Conservation (phyloP, 2,113 vertebrate genomes). For the Pangasianodon hypophthalmus region DNA sequence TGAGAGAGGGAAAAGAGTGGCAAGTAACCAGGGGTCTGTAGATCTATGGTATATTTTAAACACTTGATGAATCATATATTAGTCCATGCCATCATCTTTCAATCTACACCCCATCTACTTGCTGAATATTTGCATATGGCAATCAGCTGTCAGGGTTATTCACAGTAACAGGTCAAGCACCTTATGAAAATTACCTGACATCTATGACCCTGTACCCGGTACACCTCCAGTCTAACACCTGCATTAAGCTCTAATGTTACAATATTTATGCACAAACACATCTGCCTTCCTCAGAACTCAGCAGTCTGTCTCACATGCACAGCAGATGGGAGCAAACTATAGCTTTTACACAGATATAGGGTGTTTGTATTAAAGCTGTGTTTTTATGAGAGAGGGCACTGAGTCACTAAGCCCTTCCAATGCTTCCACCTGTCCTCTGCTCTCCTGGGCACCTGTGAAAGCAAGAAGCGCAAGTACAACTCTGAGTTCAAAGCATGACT, state of each 20-base stretch:
- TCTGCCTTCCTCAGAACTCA: conserved; percentile 52
- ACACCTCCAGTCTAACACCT: conserved; percentile 51
- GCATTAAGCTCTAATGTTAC: conserved; percentile 55
- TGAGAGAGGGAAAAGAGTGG: background rate
- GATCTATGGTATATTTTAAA: background rate
- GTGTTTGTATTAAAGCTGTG: conserved; percentile 50
- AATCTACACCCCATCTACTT: background rate
- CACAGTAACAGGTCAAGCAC: conserved; percentile 39
- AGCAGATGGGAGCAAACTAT: conserved; percentile 57
- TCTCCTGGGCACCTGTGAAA: conserved; percentile 47
- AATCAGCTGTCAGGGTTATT: conserved; percentile 25
- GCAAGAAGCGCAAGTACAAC: conserved; percentile 17
- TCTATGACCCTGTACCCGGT: conserved; percentile 6
- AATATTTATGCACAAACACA: conserved; percentile 63
- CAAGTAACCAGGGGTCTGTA: background rate
- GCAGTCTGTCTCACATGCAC: conserved; percentile 52
- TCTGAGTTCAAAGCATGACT: conserved; percentile 48
- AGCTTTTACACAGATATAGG: conserved; percentile 53
- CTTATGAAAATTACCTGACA: conserved; percentile 13
- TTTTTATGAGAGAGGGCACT: conserved; percentile 54
- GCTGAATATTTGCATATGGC: background rate
- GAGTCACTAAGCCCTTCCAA: conserved; percentile 21
- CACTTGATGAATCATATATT: conserved; percentile 4
- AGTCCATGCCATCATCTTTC: background rate
- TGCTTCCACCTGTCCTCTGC: conserved; percentile 41